Conservation (phyloP, 2,113 vertebrate genomes). For the Boulengeromyrus knoepffleri region DNA sequence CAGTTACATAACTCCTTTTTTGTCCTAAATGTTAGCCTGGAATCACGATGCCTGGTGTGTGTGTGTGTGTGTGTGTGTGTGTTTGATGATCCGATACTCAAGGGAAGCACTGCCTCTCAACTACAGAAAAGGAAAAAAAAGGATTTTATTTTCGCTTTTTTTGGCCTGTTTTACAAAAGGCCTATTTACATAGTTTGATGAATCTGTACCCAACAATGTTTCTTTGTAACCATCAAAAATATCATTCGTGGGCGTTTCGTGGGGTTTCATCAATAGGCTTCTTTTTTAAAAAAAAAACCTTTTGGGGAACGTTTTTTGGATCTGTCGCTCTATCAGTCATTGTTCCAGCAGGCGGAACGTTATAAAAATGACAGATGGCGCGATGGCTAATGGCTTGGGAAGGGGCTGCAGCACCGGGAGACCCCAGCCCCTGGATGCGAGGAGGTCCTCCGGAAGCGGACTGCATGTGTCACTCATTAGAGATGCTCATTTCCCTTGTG, state of each 20-base stretch:
- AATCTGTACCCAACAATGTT: background rate
- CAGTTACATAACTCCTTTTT: slow-evolving; percentile 37
- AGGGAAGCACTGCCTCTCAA: background rate
- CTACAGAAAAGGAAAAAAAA: background rate
- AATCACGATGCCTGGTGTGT: background rate
- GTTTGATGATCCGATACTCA: background rate
- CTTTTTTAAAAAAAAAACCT: background rate
- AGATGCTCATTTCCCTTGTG: background rate
- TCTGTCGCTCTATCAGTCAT: background rate
- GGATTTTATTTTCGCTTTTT: background rate
- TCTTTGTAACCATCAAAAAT: background rate
- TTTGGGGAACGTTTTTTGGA: background rate
- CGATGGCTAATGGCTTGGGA: background rate
- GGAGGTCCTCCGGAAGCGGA: background rate
- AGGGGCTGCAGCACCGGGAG: background rate
- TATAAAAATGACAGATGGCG: background rate
- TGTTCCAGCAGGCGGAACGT: background rate
- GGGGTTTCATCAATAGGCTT: background rate
- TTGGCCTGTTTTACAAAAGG: background rate
- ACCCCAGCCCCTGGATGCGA: background rate
- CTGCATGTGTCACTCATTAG: background rate
- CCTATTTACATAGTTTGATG: background rate
- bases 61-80: background rate
- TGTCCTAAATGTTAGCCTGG: background rate
- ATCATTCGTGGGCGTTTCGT: background rate